These are phyloP conservation scores for Terebella lapidaria DNA, from an alignment of 2,888 invertebrate genomes.

Conservation along the genomic window DNA sequence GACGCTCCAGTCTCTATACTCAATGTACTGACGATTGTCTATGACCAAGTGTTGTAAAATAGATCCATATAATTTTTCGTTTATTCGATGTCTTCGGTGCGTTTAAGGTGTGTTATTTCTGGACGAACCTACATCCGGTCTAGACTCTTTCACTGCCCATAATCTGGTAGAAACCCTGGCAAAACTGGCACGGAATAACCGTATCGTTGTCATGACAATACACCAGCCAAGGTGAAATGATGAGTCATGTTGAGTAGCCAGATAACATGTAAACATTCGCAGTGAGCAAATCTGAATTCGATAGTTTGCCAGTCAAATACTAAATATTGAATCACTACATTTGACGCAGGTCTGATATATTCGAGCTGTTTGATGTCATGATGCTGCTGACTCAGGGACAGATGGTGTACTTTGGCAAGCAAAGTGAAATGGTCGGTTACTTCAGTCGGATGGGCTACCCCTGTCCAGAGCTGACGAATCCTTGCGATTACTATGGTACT, in stretches of 20 bases:
- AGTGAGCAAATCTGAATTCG: no score
- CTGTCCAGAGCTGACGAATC: slow-evolving; percentile 93
- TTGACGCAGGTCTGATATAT: slow-evolving; percentile 72
- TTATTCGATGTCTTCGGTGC: no score
- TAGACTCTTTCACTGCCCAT: slow-evolving; percentile 92
- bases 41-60: no score
- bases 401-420: slow-evolving; percentile 63
- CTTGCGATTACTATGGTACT: slow-evolving; percentile 95
- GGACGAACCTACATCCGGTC: slow-evolving; percentile 83
- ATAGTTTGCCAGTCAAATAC: no score
- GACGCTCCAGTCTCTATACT: no score
- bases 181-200: slow-evolving; percentile 32
- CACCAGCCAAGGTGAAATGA: slow-evolving; percentile 47
- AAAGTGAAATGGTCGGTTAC: slow-evolving; percentile 86
- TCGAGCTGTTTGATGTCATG: slow-evolving; percentile 88
- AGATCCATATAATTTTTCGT: no score
- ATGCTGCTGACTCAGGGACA: slow-evolving; percentile 77
- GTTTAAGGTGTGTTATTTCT: slow-evolving; percentile 75
- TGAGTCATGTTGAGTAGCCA: no score
- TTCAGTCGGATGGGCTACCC: slow-evolving; percentile 93
- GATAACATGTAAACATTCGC: no score
- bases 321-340: slow-evolving; percentile 1
- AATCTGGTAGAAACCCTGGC: slow-evolving; percentile 38
- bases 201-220: slow-evolving; percentile 78
- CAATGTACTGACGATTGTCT: no score